These are phyloP conservation scores for Plagiodera versicolora DNA, from an alignment of 2,888 invertebrate genomes.

Conservation along the genomic window DNA sequence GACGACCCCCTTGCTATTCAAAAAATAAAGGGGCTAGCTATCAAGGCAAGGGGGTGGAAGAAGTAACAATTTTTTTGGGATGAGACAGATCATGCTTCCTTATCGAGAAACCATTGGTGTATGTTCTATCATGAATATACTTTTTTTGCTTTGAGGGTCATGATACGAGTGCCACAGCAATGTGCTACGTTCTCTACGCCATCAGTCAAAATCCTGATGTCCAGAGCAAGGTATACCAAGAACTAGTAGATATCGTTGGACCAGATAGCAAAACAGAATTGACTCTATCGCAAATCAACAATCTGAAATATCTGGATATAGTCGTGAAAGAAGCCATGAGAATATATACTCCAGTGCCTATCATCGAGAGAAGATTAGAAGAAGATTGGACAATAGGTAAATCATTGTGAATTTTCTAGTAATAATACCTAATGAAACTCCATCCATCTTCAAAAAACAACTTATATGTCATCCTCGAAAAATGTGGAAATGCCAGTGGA, in stretches of 20 bases:
- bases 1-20: too few species aligned
- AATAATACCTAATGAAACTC: too few species aligned
- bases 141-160: slow-evolving; percentile 53
- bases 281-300: slow-evolving; percentile 43
- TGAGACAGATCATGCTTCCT: too few species aligned
- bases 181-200: slow-evolving; percentile 58
- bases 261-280: slow-evolving; percentile 37
- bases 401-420: too few species aligned
- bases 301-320: slow-evolving; percentile 58
- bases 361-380: slow-evolving; percentile 54
- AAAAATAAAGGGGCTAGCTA: too few species aligned
- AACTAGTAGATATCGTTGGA: slow-evolving; percentile 42
- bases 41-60: too few species aligned
- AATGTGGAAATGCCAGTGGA: too few species aligned
- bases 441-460: too few species aligned
- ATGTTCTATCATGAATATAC: too few species aligned
- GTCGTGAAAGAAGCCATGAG: slow-evolving; percentile 63
- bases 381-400: slow-evolving; percentile 51
- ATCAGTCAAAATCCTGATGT: slow-evolving; percentile 57
- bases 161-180: slow-evolving; percentile 60
- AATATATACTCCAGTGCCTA: slow-evolving; percentile 60
- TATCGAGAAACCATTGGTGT: too few species aligned
- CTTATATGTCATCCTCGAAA: too few species aligned
- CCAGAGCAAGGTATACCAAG: slow-evolving; percentile 50
- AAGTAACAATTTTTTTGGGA: background rate